Base-by-base conservation (phyloP, 2,113 vertebrate genomes). In the Mus pahari region DNA sequence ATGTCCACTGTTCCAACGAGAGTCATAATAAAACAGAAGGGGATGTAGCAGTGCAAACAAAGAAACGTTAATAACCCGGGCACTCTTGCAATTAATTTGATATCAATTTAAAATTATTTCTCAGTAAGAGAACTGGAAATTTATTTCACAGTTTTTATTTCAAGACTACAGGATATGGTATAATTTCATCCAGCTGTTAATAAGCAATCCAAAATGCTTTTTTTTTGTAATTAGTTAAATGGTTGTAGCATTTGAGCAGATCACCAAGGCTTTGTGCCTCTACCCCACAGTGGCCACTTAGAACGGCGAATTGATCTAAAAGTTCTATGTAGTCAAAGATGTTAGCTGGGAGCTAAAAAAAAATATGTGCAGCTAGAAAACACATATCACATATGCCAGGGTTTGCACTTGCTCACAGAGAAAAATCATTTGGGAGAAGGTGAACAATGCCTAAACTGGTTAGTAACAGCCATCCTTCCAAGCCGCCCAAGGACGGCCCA, bases 91-190 rank as follows among this genome's bases (percentile, higher is more conserved):
- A 90, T 31, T 84, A 64, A 84, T 33, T 84, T 50, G 12, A 10
- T 79, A 20, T 62, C 74, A 53, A 78, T 42, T 48, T 73, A 42
- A 94, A 93, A 88, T 83, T 62, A 89, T 10, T 95, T 66, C 75
- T 75, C 55, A 83, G 39, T 71, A 68, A 86, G 28, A 45, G 81
- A 64, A 36, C n/a, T 70, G 74, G 31, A 78, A 64, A 92, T 36
- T 58, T 50, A 58, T 79, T 26, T 70, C 39, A 84, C 92, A 86
- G 68, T 5, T 58, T 77, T 55, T 71, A 91, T 58, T 22, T 42
- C 26, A 75, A 77, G 71, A 39, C 31, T 24, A 71, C 42, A 89
- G 20, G 81, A 81, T 10, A 73, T 20, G 81, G 4, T 73, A 89
- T 19, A 86, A 86, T 83, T 78, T 82, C 33, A 82, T 73, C 11